These are phyloP conservation scores for Epinotia nisella DNA, from an alignment of 2,888 invertebrate genomes.

Conservation along the genomic window DNA sequence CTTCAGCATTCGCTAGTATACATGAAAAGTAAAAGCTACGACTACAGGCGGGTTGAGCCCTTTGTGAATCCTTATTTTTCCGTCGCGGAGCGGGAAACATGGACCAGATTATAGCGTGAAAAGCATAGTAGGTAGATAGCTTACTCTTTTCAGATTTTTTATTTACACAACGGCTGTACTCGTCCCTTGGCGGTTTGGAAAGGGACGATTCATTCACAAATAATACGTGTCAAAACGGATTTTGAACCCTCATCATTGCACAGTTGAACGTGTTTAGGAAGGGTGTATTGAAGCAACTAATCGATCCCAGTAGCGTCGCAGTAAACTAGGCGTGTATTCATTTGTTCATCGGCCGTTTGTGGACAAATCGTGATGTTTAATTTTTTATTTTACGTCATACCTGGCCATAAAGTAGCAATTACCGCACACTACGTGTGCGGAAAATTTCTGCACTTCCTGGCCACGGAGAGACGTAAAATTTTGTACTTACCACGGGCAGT, in stretches of 20 bases:
- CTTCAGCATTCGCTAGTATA: not conserved
- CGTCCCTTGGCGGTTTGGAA: conserved; percentile 28
- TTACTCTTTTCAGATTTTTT: conserved; percentile 20
- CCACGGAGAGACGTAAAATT: no score
- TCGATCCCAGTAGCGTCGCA: conserved; percentile 29
- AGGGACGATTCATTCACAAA: conserved; percentile 38
- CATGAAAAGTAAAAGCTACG: not conserved
- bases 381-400: no score
- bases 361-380: not conserved
- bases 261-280: conserved; percentile 39
- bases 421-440: no score
- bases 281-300: conserved; percentile 39
- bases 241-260: conserved; percentile 42
- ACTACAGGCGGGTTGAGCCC: not conserved
- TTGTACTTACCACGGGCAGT: no score
- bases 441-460: no score
- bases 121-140: conserved; percentile 5
- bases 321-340: conserved; percentile 16
- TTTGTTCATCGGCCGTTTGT: conserved; percentile 1
- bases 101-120: not conserved
- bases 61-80: conserved; percentile 2
- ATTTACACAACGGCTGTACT: conserved; percentile 21
- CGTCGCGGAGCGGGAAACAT: not conserved
- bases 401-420: no score
- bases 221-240: conserved; percentile 41